Conservation (phyloP, 2,797 vertebrate genomes). For the Octomys mimax region DNA sequence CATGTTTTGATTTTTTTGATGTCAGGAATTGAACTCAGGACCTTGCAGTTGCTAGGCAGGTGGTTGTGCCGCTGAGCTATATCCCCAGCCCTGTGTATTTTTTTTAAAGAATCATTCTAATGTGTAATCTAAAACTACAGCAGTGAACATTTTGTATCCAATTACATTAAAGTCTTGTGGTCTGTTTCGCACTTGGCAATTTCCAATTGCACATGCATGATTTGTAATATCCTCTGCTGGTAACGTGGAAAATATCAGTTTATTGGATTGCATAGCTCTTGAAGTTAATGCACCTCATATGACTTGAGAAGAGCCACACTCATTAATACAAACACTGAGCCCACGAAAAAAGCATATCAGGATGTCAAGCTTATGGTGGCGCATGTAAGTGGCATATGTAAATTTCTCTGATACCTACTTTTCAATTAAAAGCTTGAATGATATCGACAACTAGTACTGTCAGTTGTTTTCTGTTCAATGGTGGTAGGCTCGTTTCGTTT, state of each 20-base stretch:
- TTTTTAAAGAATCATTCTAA: constrained; percentile 36
- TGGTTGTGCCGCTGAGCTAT: too few species aligned
- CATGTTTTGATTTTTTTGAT: too few species aligned
- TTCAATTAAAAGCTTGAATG: constrained; percentile 35
- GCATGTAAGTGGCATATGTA: not conserved
- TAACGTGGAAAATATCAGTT: constrained; percentile 35
- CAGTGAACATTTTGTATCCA: constrained; percentile 18
- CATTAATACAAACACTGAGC: not conserved
- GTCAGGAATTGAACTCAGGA: too few species aligned
- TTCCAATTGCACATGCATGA: not conserved
- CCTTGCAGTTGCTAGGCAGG: too few species aligned
- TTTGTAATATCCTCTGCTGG: constrained; percentile 9
- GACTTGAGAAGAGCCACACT: not conserved
- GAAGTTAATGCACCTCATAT: not conserved
- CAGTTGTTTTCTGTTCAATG: not conserved
- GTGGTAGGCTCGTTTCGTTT: not conserved
- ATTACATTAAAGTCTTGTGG: constrained; percentile 24
- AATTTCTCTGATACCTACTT: constrained; percentile 14
- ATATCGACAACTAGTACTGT: not conserved
- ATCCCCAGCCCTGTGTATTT: not conserved
- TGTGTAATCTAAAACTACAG: constrained; percentile 4
- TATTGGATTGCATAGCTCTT: not conserved
- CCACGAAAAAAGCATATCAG: not conserved
- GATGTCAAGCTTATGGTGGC: not conserved
- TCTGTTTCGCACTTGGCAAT: constrained; percentile 14